Conservation (phyloP, 2,797 vertebrate genomes). For the Pelochelys cantorii region DNA sequence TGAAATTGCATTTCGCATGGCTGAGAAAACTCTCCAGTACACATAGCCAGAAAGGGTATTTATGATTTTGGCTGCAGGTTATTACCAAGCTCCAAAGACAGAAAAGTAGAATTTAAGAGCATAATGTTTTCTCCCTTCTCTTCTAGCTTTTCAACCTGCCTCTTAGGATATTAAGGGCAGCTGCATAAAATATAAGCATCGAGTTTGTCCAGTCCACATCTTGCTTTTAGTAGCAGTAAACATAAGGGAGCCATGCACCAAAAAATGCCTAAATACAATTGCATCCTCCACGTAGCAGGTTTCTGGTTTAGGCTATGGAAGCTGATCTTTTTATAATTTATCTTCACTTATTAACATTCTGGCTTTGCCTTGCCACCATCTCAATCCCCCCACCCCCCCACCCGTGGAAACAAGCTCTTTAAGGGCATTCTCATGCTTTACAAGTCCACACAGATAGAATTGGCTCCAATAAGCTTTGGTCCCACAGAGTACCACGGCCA, state of each 20-base stretch:
- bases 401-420: not conserved
- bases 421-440: not conserved
- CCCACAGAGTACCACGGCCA: not conserved
- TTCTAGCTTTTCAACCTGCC: not conserved
- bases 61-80: not conserved
- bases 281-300: not conserved
- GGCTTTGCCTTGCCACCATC: rapidly evolving
- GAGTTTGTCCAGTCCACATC: rapidly evolving
- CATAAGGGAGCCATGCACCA: not conserved
- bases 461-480: not conserved
- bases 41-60: not conserved
- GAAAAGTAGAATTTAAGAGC: not conserved
- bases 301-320: not conserved
- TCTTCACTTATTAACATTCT: not conserved
- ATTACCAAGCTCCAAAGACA: not conserved
- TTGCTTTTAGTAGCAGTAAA: not conserved
- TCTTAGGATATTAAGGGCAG: not conserved
- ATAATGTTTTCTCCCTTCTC: not conserved
- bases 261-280: not conserved
- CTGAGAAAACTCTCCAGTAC: not conserved
- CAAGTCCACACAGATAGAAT: not conserved
- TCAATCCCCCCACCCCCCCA: not conserved
- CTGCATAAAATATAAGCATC: rapidly evolving
- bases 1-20: conserved; percentile 34
- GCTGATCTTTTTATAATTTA: not conserved